Conservation (phyloP, 2,888 invertebrate species). For the Clitarchus hookeri region DNA sequence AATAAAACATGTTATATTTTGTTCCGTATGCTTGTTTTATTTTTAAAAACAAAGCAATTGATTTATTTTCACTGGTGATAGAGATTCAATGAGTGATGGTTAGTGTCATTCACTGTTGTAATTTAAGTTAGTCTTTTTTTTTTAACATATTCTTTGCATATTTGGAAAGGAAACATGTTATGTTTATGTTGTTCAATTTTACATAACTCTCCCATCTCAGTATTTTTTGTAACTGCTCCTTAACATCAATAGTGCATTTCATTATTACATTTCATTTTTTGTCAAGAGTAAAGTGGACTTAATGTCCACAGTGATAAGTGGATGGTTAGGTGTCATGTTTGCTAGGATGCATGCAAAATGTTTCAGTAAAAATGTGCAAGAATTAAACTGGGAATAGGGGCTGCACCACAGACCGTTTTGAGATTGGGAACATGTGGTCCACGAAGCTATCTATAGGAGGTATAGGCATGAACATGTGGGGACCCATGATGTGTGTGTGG, state of each 20-base stretch:
- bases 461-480: too few relatives aligned
- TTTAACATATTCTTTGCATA: not conserved
- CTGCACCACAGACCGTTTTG: too few relatives aligned
- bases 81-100: not conserved
- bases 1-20: conserved; percentile 6
- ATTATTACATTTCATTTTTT: not conserved
- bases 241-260: not conserved
- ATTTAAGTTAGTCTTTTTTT: not conserved
- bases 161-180: not conserved
- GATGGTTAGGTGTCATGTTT: too few relatives aligned
- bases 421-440: too few relatives aligned
- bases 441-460: too few relatives aligned
- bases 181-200: not conserved
- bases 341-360: too few relatives aligned
- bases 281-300: not conserved
- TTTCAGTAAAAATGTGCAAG: too few relatives aligned
- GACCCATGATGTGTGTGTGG: too few relatives aligned
- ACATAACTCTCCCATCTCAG: not conserved
- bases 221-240: not conserved
- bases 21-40: not conserved
- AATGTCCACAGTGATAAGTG: not conserved
- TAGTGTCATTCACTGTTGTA: not conserved
- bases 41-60: not conserved
- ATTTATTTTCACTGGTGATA: not conserved
- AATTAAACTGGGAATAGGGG: too few relatives aligned